Conservation (phyloP, 2,797 vertebrate species). For the Pipistrellus pipistrellus region DNA sequence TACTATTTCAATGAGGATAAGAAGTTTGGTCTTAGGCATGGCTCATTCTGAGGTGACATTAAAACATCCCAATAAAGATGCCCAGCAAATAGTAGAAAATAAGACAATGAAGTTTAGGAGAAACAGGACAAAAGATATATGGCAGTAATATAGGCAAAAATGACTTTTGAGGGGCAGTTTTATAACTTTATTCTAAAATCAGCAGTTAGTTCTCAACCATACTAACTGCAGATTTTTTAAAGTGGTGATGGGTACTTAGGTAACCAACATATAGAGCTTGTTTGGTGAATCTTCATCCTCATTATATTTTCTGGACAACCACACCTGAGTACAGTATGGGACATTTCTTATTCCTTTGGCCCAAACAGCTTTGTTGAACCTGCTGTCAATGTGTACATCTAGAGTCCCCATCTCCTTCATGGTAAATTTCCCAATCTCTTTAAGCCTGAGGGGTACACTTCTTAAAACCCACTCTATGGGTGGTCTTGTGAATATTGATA, state of each 20-base stretch:
- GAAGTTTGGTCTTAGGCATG: background rate
- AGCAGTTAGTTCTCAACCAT: background rate
- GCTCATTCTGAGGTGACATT: background rate
- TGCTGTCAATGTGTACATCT: background rate
- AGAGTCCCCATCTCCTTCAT: background rate
- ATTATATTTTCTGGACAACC: background rate
- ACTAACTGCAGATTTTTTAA: background rate
- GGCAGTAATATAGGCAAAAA: background rate
- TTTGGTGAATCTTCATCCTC: background rate
- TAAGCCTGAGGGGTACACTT: background rate
- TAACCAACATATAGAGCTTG: background rate
- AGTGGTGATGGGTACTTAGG: background rate
- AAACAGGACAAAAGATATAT: constrained; percentile 36
- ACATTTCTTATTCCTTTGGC: background rate
- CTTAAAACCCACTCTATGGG: background rate
- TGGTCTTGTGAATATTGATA: background rate
- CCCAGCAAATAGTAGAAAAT: background rate
- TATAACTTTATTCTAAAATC: background rate
- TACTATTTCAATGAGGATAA: constrained; percentile 15
- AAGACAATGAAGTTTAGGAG: constrained; percentile 31
- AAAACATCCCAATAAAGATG: constrained; percentile 56
- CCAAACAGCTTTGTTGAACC: background rate
- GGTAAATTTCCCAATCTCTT: background rate
- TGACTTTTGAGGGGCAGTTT: background rate
- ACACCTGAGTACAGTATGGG: too few species aligned